Conservation (phyloP, 2,888 invertebrate genomes). For the Nemotelus nigrinus region DNA sequence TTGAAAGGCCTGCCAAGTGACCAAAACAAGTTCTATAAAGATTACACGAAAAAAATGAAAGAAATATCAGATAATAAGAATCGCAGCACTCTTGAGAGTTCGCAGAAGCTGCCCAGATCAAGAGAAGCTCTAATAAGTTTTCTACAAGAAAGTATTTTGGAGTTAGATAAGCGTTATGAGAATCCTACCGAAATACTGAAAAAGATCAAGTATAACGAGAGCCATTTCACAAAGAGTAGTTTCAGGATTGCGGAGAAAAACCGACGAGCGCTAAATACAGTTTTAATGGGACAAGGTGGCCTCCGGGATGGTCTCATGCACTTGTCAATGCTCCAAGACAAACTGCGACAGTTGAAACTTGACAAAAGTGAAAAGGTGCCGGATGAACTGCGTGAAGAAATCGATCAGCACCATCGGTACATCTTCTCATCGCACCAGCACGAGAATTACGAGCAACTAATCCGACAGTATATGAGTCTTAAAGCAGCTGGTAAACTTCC, state of each 20-base stretch:
- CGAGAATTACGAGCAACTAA: constrained; percentile 58
- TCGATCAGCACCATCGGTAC: constrained; percentile 67
- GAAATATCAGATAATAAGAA: constrained; percentile 55
- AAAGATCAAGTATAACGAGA: constrained; percentile 65
- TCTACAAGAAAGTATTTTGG: constrained; percentile 58
- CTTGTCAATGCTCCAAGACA: constrained; percentile 64
- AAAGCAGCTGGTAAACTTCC: constrained; percentile 57
- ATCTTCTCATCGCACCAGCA: constrained; percentile 67
- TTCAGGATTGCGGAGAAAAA: constrained; percentile 65
- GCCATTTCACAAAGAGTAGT: constrained; percentile 64
- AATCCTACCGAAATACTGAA: constrained; percentile 66
- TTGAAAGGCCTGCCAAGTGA: constrained; percentile 67
- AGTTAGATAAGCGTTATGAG: constrained; percentile 64
- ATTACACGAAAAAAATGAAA: constrained; percentile 64
- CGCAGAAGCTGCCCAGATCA: constrained; percentile 59
- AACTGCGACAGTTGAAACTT: constrained; percentile 60
- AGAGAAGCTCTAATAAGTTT: constrained; percentile 60
- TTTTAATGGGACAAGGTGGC: constrained; percentile 71
- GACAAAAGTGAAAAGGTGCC: constrained; percentile 61
- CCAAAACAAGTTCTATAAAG: constrained; percentile 68
- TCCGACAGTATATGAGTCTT: constrained; percentile 57
- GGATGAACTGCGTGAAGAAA: constrained; percentile 65
- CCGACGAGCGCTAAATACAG: constrained; percentile 68
- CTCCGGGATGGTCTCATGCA: constrained; percentile 67
- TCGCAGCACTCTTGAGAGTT: constrained; percentile 55